Base-by-base conservation (phyloP, 2,888 invertebrate genomes). In the Pardosa pseudoannulata region DNA sequence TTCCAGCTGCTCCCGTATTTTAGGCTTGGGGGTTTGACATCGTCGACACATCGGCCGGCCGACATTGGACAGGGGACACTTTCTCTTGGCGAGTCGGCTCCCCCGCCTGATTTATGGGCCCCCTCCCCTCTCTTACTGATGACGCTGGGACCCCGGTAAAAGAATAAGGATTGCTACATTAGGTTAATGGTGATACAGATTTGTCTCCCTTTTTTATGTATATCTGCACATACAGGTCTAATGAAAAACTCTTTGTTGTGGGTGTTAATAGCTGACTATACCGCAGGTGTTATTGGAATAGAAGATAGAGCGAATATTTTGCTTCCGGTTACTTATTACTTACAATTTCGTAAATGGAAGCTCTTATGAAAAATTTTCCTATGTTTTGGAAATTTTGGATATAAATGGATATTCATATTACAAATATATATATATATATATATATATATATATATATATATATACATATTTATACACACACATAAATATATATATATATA, bases 91-190 rank as follows among this genome's bases (percentile, higher is more conserved):
- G 13, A 29, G 7, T n/a, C n/a, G n/a, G n/a, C n/a, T n/a, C 23
- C 23, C 56, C 5, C 31, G 23, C 62, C 64, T 82, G 70, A 82
- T 82, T 82, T 82, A 82, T 82, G 31, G 75, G 70, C n/a, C 74
- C 50, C 74, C 29, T 67, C 36, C 82, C 56, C 23, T 23, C 23
- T 68, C 81, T 56, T 6, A 56, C 56, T 76, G 82, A 82, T 70
- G 82, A 82, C 76, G 74, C 71, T 75, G 62, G 75, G 74, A 64
- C 64, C 75, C 75, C 56, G 70, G 39, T 36, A 62, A 62, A 76
- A 76, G 82, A 82, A 76, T 82, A 82, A 82, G 74, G 82, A 76
- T 75, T 82, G 82, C 81, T 76, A 71, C 75, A 82, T 82, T 82
- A 82, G 70, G 82, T 71, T 82, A 82, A 82, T 82, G 82, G 82